A percentile compares a stretch with the other conserved stretches of the same genome.
These are phyloP conservation scores for Poecilia latipinna DNA, from an alignment of 2,113 vertebrate species.

Conservation along the genomic window DNA sequence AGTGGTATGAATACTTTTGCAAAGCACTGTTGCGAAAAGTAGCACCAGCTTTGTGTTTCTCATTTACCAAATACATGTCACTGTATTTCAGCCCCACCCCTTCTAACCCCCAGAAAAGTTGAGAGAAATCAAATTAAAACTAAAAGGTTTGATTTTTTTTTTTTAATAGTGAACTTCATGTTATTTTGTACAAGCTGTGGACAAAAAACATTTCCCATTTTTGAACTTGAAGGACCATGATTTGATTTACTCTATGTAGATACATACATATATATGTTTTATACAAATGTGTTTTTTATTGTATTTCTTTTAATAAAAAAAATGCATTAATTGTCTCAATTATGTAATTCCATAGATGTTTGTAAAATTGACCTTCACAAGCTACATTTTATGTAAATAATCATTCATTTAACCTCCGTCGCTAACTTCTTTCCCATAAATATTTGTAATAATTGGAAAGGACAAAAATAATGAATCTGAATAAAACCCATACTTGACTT, in stretches of 20 bases:
- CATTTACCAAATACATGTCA: neutral
- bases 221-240: no score
- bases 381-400: constrained; percentile 27
- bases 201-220: neutral
- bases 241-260: neutral
- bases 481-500: neutral
- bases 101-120: no score
- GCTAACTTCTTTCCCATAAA: constrained; percentile 41
- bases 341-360: constrained; percentile 9
- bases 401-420: constrained; percentile 6
- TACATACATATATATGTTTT: no score
- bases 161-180: neutral
- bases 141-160: neutral
- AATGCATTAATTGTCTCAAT: neutral
- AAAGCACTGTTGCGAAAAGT: no score
- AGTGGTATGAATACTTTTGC: no score
- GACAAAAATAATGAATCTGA: constrained; percentile 10
- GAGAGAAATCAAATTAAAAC: no score
- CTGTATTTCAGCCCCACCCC: no score
- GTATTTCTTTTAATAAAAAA: constrained; percentile 4
- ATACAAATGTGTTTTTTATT: no score
- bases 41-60: neutral
- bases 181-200: neutral
- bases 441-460: constrained; percentile 31
- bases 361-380: constrained; percentile 16